phyloP scores from a whole-genome alignment of 2,113 vertebrate genomes.

The Brachypodius melanocephalos region DNA sequence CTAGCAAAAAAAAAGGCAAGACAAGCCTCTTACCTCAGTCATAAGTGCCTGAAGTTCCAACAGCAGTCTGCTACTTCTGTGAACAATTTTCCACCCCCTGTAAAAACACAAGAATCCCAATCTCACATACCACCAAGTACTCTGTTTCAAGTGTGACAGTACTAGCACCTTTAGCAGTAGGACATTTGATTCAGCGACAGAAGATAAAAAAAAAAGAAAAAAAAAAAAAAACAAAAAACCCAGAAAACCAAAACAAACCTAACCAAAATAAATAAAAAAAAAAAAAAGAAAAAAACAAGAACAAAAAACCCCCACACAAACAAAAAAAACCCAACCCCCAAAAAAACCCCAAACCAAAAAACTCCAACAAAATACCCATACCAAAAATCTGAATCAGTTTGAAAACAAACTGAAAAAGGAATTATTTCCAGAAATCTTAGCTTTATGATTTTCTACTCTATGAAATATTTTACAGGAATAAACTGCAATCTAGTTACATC shows the following conservation, averaged over 20 bases:
- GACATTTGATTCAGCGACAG: background rate
- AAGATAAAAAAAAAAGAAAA: background rate
- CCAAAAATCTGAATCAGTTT: background rate
- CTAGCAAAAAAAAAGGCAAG: background rate
- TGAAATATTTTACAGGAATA: background rate
- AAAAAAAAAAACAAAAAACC: background rate
- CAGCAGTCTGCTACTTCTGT: fast-evolving
- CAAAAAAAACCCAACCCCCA: too few species aligned
- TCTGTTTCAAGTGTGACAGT: background rate
- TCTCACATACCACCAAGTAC: background rate
- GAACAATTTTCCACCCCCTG: background rate
- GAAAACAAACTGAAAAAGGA: background rate
- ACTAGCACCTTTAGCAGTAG: background rate
- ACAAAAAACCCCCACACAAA: too few species aligned
- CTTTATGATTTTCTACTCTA: background rate
- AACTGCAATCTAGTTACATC: background rate
- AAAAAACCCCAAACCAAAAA: too few species aligned
- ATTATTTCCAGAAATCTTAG: background rate
- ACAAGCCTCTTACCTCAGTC: background rate
- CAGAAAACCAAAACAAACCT: background rate
- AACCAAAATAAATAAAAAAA: background rate
- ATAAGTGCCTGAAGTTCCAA: background rate
- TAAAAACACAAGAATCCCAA: background rate
- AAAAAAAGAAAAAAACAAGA: too few species aligned
- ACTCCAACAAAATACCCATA: background rate